These are phyloP conservation scores for Platypus cylindrus DNA, from an alignment of 2,888 invertebrate genomes.

Conservation along the genomic window DNA sequence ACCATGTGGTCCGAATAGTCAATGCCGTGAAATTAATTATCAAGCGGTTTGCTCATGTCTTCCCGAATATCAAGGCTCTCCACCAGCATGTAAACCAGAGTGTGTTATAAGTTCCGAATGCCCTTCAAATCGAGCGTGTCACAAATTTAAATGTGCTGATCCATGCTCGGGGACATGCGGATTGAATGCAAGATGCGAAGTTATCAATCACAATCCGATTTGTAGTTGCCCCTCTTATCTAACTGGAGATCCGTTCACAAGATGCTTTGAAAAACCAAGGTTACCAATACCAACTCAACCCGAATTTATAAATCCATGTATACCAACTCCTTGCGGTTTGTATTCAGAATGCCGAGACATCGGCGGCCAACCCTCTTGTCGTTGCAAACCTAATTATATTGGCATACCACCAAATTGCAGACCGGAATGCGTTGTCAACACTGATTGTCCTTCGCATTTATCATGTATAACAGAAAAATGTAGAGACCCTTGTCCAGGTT, in stretches of 20 bases:
- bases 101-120: conserved; percentile 68
- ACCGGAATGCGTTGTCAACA: conserved; percentile 59
- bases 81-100: conserved; percentile 65
- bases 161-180: conserved; percentile 68
- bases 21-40: conserved; percentile 50
- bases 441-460: conserved; percentile 51
- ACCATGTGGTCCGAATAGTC: conserved; percentile 67
- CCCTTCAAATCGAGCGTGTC: conserved; percentile 55
- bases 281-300: conserved; percentile 27
- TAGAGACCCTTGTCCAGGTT: conserved; percentile 56
- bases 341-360: conserved; percentile 49
- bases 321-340: conserved; percentile 48
- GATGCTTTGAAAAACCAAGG: conserved; percentile 40
- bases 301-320: conserved; percentile 43
- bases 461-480: conserved; percentile 63
- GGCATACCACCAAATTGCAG: conserved; percentile 67
- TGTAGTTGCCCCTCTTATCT: conserved; percentile 56
- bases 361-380: conserved; percentile 50
- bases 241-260: conserved; percentile 60
- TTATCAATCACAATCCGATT: conserved; percentile 64
- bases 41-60: conserved; percentile 65
- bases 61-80: conserved; percentile 54
- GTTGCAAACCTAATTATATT: conserved; percentile 51
- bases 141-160: conserved; percentile 62
- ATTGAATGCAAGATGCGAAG: conserved; percentile 55